Base-by-base conservation (phyloP, 2,888 invertebrate genomes). In the Drosophila anomelani region DNA sequence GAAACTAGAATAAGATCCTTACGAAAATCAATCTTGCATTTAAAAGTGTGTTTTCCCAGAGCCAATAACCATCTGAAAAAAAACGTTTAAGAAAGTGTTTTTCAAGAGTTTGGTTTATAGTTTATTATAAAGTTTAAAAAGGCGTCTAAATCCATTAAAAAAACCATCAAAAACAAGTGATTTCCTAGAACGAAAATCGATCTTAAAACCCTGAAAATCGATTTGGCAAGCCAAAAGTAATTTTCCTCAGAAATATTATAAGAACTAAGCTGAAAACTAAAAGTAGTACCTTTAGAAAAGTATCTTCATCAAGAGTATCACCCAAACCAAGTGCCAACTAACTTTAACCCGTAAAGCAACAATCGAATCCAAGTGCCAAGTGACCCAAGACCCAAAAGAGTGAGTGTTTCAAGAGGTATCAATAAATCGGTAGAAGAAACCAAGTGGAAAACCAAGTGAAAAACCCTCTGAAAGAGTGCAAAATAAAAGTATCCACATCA, bases 401-500 rank as follows among this genome's bases (percentile, higher is more conserved):
- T 47, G 7, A 0, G 15, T 23, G 9, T 13, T 32, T 23, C 7
- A n/a, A 60, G 57, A 17, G 60, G 20, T 53, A 29, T 15, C 26
- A 58, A 13, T 17, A 26, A 36, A 47, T 23, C 26, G 17, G n/a
- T 38, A 39, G n/a, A 34, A 13, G 6, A 29, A 15, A 29, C 29
- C 29, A 29, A 29, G 29, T 29, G 29, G 29, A 13, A 34, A n/a
- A 13, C 29, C 32, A 17, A 49, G 38, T 44, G 15, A 8, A 23
- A 23, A 46, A 15, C 26, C 51, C 49, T 63, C 63, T 13, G 29
- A 51, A 32, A 34, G 67, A 26, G 55, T 54, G 34, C 44, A 34
- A 58, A 38, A 56, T 75, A 55, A 72, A 78, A 67, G 34, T 55
- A 38, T 63, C 77, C 70, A 56, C 68, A 68, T 57, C 47, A 41